These are phyloP conservation scores for Propithecus deckenii DNA, from an alignment of 2,797 vertebrate species.

Conservation along the genomic window DNA sequence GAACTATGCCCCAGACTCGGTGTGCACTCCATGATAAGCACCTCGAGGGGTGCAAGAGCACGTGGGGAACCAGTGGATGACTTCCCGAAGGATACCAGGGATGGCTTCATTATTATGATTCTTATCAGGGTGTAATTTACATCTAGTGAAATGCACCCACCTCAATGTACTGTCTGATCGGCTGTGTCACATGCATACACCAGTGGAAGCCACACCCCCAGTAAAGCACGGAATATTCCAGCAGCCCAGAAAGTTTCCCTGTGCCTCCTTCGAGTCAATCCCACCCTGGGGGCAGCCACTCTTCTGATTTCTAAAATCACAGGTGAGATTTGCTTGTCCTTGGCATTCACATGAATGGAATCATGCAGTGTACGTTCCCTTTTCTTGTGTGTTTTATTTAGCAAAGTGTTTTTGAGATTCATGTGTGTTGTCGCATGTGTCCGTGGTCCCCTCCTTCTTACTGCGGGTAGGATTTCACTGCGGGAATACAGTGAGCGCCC, in stretches of 20 bases:
- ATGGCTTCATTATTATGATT: not conserved
- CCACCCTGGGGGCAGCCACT: not conserved
- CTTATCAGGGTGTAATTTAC: not conserved
- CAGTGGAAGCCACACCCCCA: not conserved
- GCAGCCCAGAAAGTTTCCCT: not conserved
- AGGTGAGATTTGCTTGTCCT: not conserved
- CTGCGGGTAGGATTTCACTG: not conserved
- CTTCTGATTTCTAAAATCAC: not conserved
- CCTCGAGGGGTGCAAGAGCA: not conserved
- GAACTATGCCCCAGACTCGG: not conserved
- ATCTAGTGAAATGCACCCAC: not conserved
- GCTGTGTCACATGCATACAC: not conserved
- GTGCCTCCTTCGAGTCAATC: not conserved
- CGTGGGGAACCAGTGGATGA: fast-evolving
- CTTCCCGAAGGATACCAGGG: not conserved
- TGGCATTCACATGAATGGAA: not conserved
- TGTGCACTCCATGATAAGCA: not conserved
- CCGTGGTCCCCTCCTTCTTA: not conserved
- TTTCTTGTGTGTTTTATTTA: not conserved
- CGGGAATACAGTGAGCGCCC: not conserved
- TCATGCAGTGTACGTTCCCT: too few relatives aligned
- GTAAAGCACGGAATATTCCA: not conserved
- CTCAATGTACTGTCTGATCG: not conserved
- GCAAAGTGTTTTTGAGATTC: not conserved
- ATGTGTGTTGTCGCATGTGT: too few relatives aligned